A percentile compares a stretch with the other conserved stretches of the same genome.
phyloP scores from a whole-genome alignment of 2,888 invertebrate genomes.

The Hydropsyche betteni region DNA sequence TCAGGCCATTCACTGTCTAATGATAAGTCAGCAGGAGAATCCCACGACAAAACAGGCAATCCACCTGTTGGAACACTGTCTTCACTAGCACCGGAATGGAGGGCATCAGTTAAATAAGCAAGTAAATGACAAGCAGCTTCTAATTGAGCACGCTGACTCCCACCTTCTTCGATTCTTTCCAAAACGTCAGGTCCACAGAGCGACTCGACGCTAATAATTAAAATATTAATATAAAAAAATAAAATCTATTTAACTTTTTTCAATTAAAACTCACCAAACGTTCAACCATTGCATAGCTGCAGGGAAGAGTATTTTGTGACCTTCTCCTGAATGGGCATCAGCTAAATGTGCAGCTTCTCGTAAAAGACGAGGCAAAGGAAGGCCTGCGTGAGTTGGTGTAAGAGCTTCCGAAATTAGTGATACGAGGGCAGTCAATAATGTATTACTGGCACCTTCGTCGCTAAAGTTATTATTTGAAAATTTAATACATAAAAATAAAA shows the following conservation, averaged over 20 bases:
- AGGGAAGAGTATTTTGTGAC: conserved; percentile 83
- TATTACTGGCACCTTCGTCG: conserved; percentile 59
- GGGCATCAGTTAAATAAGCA: conserved; percentile 82
- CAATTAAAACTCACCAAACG: conserved; percentile 64
- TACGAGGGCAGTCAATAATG: conserved; percentile 61
- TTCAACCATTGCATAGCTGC: conserved; percentile 84
- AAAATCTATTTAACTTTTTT: background rate
- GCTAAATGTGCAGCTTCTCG: conserved; percentile 72
- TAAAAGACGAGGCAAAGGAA: conserved; percentile 57
- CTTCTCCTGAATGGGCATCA: conserved; percentile 82
- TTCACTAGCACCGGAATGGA: conserved; percentile 63
- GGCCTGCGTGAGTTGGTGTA: conserved; percentile 59
- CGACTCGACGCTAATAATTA: conserved; percentile 58
- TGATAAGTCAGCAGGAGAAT: conserved; percentile 78
- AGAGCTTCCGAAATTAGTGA: conserved; percentile 57
- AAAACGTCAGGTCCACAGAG: conserved; percentile 61
- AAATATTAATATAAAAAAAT: background rate
- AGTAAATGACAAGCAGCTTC: conserved; percentile 86
- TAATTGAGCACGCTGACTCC: conserved; percentile 65
- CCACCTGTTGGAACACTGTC: conserved; percentile 76
- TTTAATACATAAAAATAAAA: background rate
- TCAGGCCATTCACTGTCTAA: conserved; percentile 88
- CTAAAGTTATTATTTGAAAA: conserved; percentile 51
- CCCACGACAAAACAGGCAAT: conserved; percentile 82
- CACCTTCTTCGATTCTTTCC: conserved; percentile 62